Evolutionary conservation across 2,888 invertebrate genomes (phyloP).

Genomic region (Hydroisotoma schaefferi): DNA sequence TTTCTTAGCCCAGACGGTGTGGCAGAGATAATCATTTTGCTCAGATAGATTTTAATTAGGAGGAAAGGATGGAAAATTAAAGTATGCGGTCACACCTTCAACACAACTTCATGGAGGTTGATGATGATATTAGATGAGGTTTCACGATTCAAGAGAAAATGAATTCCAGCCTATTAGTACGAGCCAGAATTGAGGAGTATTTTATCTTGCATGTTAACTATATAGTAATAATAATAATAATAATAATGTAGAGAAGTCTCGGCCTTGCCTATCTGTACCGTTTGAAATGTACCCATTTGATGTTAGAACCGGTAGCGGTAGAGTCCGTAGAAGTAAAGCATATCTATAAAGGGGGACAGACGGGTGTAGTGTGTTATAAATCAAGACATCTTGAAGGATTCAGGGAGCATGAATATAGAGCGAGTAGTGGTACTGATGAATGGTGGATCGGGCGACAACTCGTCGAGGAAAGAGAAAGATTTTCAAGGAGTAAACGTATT

Average conservation of each 20-base stretch:
- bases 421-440: too few species aligned
- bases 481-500: slow-evolving; percentile 34
- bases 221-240: not conserved
- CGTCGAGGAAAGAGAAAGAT: slow-evolving; percentile 20
- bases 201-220: too few species aligned
- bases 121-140: slow-evolving; percentile 35
- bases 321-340: not conserved
- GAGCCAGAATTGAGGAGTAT: not conserved
- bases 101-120: slow-evolving; percentile 25
- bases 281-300: too few species aligned
- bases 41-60: slow-evolving; percentile 45
- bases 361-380: slow-evolving; percentile 3
- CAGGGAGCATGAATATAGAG: slow-evolving; percentile 7
- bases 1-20: slow-evolving; percentile 11
- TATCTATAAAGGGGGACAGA: not conserved
- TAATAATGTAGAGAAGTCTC: not conserved
- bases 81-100: slow-evolving; percentile 36
- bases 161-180: slow-evolving; percentile 16
- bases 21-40: slow-evolving; percentile 36
- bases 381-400: slow-evolving; percentile 1
- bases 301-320: too few species aligned
- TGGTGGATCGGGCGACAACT: slow-evolving; percentile 7
- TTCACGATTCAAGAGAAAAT: slow-evolving; percentile 13
- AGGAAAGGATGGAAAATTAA: slow-evolving; percentile 39
- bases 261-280: too few species aligned